Conservation (phyloP, 2,888 invertebrate genomes). For the Matsumyia berberina region DNA sequence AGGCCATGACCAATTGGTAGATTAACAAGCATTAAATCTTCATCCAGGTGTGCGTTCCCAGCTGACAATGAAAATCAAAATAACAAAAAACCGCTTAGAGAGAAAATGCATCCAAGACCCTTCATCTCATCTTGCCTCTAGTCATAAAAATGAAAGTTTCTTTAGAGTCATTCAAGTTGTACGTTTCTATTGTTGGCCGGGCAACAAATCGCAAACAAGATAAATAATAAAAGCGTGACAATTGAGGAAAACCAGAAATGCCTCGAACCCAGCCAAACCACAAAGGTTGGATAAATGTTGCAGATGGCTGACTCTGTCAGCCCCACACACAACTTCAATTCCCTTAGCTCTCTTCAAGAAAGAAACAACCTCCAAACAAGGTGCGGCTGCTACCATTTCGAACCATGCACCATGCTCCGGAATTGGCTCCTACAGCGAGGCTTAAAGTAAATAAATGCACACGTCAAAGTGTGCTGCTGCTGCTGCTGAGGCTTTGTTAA, state of each 20-base stretch:
- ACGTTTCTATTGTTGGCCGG: conserved; percentile 12
- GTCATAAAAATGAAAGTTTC: conserved; percentile 62
- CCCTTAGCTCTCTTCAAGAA: conserved; percentile 31
- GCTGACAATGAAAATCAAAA: conserved; percentile 36
- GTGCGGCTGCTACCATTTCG: conserved; percentile 60
- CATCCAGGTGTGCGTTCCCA: background rate
- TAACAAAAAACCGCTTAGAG: background rate
- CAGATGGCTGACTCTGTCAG: conserved; percentile 51
- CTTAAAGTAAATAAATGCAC: conserved; percentile 38
- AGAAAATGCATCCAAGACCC: conserved; percentile 36
- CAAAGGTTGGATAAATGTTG: conserved; percentile 63
- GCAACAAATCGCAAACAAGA: conserved; percentile 32
- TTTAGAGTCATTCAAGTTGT: background rate
- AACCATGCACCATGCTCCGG: conserved; percentile 20
- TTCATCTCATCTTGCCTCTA: background rate
- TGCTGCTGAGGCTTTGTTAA: conserved; percentile 2
- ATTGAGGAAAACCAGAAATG: conserved; percentile 11
- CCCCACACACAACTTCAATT: conserved; percentile 29
- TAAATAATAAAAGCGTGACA: conserved; percentile 20
- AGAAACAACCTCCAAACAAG: conserved; percentile 53
- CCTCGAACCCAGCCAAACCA: background rate
- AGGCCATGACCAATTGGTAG: conserved; percentile 7
- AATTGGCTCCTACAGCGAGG: conserved; percentile 34
- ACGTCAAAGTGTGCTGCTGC: conserved; percentile 7
- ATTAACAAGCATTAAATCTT: background rate